Evolutionary conservation across 2,113 vertebrate species (phyloP).

Genomic region (Craseonycteris thonglongyai): DNA sequence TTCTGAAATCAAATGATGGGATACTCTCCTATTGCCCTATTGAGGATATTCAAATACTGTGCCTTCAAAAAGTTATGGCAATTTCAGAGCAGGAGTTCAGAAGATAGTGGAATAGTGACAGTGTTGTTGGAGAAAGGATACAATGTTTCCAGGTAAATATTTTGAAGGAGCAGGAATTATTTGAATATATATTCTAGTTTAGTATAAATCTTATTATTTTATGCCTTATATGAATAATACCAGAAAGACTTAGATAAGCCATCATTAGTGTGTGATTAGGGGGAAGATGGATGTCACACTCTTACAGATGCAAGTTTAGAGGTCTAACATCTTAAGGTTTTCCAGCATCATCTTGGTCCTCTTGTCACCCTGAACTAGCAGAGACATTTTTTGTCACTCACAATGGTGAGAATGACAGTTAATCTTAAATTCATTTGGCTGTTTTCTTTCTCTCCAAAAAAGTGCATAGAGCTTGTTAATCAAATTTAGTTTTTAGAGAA

Average conservation of each 20-base stretch:
- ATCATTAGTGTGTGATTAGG: not conserved
- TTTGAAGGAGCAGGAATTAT: not conserved
- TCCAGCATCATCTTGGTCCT: not conserved
- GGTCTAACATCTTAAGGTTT: not conserved
- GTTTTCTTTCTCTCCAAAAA: constrained; percentile 8
- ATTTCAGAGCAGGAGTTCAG: not conserved
- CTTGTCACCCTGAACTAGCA: not conserved
- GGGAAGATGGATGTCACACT: not conserved
- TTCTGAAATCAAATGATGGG: not conserved
- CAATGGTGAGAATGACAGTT: not conserved
- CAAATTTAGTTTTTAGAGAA: constrained; percentile 21
- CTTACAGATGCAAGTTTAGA: not conserved
- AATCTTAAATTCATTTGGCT: constrained; percentile 14
- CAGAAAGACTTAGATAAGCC: not conserved
- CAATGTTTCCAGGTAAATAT: not conserved
- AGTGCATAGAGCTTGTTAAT: not conserved
- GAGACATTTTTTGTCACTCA: not conserved
- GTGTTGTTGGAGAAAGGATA: not conserved
- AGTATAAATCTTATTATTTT: not conserved
- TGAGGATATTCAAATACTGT: not conserved
- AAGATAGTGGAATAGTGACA: not conserved
- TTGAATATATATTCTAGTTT: not conserved
- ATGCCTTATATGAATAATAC: not conserved
- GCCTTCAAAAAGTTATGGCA: not conserved
- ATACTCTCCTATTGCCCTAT: not conserved